These are phyloP conservation scores for Anableps anableps DNA, from an alignment of 2,797 vertebrate genomes.

Conservation along the genomic window DNA sequence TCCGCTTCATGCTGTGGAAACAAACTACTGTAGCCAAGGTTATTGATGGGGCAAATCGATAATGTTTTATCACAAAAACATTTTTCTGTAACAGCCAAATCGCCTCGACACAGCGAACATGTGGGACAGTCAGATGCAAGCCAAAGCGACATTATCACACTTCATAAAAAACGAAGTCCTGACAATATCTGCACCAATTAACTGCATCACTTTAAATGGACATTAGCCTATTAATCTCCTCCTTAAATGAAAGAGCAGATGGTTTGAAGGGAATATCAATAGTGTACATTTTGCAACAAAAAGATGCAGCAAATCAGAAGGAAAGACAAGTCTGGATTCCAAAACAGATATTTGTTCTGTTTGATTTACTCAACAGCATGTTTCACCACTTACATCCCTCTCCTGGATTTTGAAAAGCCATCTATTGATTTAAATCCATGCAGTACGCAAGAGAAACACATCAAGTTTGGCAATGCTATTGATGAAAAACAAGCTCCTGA, in stretches of 20 bases:
- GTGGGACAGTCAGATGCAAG: constrained; percentile 55
- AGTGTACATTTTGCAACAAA: constrained; percentile 40
- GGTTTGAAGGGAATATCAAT: constrained; percentile 66
- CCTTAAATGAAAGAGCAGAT: constrained; percentile 35
- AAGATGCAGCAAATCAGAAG: constrained; percentile 44
- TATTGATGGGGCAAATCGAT: constrained; percentile 82
- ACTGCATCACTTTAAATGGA: constrained; percentile 47
- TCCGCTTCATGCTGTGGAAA: constrained; percentile 55
- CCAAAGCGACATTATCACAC: constrained; percentile 44
- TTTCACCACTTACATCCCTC: constrained; percentile 5
- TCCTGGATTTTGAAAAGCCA: constrained; percentile 44
- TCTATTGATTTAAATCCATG: constrained; percentile 29
- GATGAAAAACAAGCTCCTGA: constrained; percentile 44
- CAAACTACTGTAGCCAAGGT: constrained; percentile 81
- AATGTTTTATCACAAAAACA: constrained; percentile 83
- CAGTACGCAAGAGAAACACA: constrained; percentile 17
- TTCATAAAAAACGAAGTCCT: constrained; percentile 64
- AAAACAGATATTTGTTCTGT: constrained; percentile 22
- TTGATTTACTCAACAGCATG: constrained; percentile 31
- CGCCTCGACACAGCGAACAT: constrained; percentile 52
- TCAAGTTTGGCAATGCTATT: constrained; percentile 17
- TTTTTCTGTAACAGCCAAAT: constrained; percentile 66
- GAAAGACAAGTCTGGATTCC: constrained; percentile 22
- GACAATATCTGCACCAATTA: constrained; percentile 68
- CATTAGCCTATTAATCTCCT: constrained; percentile 52